A percentile compares a stretch with the other conserved stretches of the same genome.
phyloP scores from a whole-genome alignment of 2,888 invertebrate species.

The Synanthedon andrenaeformis region DNA sequence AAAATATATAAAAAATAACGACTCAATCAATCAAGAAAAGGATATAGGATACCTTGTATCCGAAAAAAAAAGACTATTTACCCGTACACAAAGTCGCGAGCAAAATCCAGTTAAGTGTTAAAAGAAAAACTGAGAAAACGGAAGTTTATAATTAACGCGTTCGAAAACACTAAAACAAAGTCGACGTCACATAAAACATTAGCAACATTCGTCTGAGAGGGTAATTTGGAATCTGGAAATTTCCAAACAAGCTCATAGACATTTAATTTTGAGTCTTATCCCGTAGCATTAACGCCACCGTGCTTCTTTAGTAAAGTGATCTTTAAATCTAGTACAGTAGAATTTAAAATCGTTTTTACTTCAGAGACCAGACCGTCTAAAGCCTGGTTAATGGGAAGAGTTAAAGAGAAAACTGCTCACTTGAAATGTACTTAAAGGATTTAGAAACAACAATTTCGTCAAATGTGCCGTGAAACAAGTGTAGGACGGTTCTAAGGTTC shows the following conservation, averaged over 20 bases:
- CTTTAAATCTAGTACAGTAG: conserved; percentile 1
- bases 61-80: too few relatives aligned
- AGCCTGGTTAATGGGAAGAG: conserved; percentile 6
- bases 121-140: too few relatives aligned
- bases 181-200: conserved; percentile 2
- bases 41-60: too few relatives aligned
- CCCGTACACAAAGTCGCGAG: too few relatives aligned
- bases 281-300: too few relatives aligned
- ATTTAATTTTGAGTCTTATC: too few relatives aligned
- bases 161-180: too few relatives aligned
- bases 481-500: neutral
- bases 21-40: too few relatives aligned
- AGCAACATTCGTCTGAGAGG: conserved; percentile 7
- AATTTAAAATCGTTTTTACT: conserved; percentile 6
- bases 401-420: conserved; percentile 5
- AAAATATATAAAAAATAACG: too few relatives aligned
- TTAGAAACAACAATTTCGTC: conserved; percentile 3
- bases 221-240: conserved; percentile 4
- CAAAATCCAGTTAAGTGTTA: too few relatives aligned
- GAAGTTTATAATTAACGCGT: too few relatives aligned
- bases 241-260: neutral
- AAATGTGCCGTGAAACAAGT: neutral
- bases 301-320: neutral
- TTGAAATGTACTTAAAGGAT: conserved; percentile 5
- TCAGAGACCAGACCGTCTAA: conserved; percentile 2